Evolutionary conservation across 2,797 vertebrate genomes (phyloP).

Genomic region (Rhinophrynus dorsalis): DNA sequence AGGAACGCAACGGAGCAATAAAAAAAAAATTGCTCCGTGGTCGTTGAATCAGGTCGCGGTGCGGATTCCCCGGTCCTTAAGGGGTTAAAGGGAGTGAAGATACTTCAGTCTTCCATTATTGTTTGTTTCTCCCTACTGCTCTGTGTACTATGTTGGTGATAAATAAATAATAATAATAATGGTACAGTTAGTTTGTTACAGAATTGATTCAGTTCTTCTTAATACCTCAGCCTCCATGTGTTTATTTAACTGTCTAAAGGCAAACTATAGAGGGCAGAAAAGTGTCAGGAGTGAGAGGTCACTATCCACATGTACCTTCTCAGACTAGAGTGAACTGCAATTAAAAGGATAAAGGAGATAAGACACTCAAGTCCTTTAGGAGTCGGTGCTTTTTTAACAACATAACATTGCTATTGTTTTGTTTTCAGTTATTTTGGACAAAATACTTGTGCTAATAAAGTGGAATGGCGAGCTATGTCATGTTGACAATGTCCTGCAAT

Average conservation of each 20-base stretch:
- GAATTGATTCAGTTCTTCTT: constrained; percentile 30
- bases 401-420: neutral
- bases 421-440: neutral
- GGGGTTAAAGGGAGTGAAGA: too few relatives aligned
- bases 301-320: constrained; percentile 51
- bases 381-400: neutral
- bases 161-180: too few relatives aligned
- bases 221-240: too few relatives aligned
- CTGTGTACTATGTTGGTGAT: too few relatives aligned
- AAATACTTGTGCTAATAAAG: neutral
- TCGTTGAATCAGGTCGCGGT: too few relatives aligned
- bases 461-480: neutral
- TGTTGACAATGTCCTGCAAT: constrained; percentile 1
- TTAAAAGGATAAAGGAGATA: constrained; percentile 22
- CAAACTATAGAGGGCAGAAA: constrained; percentile 43
- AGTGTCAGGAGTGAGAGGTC: constrained; percentile 49
- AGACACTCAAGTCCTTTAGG: constrained; percentile 11
- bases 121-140: too few relatives aligned
- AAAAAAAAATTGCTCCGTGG: too few relatives aligned
- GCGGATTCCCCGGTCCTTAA: too few relatives aligned
- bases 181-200: too few relatives aligned
- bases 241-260: constrained; percentile 42
- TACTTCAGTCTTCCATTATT: too few relatives aligned
- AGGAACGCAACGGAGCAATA: too few relatives aligned
- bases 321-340: constrained; percentile 44